Evolutionary conservation across 2,797 vertebrate species (phyloP), one percentile per base, ranked within the genome.

Genomic region (Alfaro cultratus): DNA sequence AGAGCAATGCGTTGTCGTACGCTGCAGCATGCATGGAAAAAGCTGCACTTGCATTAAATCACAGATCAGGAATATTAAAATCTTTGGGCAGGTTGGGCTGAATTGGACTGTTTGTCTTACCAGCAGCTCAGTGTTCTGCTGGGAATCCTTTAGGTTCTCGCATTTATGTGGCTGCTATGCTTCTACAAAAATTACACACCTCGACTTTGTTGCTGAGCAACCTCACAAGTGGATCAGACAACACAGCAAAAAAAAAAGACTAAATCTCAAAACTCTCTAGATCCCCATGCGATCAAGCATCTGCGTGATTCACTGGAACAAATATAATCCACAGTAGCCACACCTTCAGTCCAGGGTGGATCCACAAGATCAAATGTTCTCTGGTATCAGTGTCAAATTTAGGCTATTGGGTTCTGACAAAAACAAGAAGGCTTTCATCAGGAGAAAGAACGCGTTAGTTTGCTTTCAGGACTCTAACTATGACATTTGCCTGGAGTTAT

Each of bases 1-100:
- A 96, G 88, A 71, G 12, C 31, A 6, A 3, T 23, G 71, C 26
- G 39, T 70, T 41, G 11, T 26, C 21, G 26, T 41, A 2, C 26
- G n/a, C 11, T 6, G 23, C n/a, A 45, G 7, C 13, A 8, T 29
- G 23, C 41, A 8, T 4, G 39, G 12, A n/a, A 11, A 8, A 51
- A 18, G 47, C 18, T n/a, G 10, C 2, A 41, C 34, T 18, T 41
- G 4, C 15, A 41, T 29, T 68, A 77, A 53, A 36, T 10, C 53
- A 16, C 15, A 49, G 34, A 68, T 77, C 23, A 57, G 64, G 18
- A 68, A 18, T 36, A 71, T 41, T 68, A 51, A 71, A 71, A 70
- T 41, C 16, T 18, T 10, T 31, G 15, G 9, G n/a, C 51, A 45
- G 36, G n/a, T 53, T 10, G 39, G 26, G 2, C 9, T 45, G 51